Evolutionary conservation across 1,140 invertebrate genomes (phyloP).

Genomic region (Drosophila sturtevanti): DNA sequence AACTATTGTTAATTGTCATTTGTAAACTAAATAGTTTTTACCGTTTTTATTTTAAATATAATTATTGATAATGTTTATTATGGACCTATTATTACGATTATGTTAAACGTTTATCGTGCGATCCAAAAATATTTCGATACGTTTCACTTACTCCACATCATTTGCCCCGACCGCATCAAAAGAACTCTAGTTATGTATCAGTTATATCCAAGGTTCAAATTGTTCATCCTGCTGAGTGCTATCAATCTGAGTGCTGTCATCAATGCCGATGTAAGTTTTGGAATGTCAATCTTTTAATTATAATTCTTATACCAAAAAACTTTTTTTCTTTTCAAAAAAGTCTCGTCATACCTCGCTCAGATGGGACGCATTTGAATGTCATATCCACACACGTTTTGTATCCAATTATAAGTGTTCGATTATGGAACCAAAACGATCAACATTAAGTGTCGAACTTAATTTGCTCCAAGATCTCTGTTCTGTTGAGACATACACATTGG

Average conservation of each 20-base stretch:
- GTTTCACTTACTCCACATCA: not conserved
- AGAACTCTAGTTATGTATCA: not conserved
- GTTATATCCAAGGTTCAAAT: not conserved
- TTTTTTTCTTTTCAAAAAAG: not conserved
- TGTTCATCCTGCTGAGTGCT: not conserved
- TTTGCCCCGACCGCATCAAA: not conserved
- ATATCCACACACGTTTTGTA: not conserved
- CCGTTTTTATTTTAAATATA: not conserved
- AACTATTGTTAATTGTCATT: not conserved
- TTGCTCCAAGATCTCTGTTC: conserved; percentile 26
- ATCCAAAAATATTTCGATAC: not conserved
- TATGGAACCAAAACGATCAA: conserved; percentile 11
- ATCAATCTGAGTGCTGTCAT: not conserved
- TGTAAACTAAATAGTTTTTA: conserved; percentile 2
- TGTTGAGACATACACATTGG: conserved; percentile 23
- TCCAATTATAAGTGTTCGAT: conserved; percentile 24
- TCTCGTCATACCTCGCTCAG: conserved; percentile 12
- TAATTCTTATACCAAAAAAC: not conserved
- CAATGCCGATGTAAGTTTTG: not conserved
- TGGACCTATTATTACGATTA: not conserved
- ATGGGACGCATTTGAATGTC: conserved; percentile 42
- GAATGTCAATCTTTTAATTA: too few relatives aligned
- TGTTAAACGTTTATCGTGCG: not conserved
- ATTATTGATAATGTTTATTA: not conserved
- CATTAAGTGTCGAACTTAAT: conserved; percentile 34